A percentile compares a stretch with the other conserved stretches of the same genome.
phyloP scores from a whole-genome alignment of 92 coral and sea anemone species.

The Zoanthus solanderi region DNA sequence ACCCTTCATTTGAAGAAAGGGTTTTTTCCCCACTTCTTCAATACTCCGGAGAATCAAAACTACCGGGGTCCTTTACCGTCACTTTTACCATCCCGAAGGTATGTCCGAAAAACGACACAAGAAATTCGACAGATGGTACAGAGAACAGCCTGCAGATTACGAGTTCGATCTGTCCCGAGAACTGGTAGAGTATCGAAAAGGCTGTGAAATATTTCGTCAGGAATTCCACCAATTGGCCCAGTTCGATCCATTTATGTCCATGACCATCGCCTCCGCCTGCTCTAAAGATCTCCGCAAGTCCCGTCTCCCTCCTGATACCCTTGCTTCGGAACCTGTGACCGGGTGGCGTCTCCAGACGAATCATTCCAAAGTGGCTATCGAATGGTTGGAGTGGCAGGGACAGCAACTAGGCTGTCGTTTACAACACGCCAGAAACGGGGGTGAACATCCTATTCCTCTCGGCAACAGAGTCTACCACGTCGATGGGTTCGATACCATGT shows the following conservation, averaged over 20 bases:
- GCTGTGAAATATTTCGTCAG: neutral
- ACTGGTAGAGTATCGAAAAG: neutral
- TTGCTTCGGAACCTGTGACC: slow-evolving; percentile 14
- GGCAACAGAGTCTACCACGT: neutral
- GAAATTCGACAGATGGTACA: neutral
- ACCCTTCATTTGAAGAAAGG: too few species aligned
- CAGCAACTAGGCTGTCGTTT: neutral
- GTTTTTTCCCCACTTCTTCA: too few species aligned
- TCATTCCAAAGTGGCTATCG: neutral
- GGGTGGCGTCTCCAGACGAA: slow-evolving; percentile 28
- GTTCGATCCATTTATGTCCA: neutral
- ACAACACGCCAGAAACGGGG: slow-evolving; percentile 18
- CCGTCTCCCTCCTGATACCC: neutral
- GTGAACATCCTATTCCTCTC: neutral
- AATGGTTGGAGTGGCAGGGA: neutral
- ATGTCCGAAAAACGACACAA: neutral
- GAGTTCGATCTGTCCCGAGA: too few species aligned
- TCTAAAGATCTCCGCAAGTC: neutral
- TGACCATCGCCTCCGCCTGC: slow-evolving; percentile 34
- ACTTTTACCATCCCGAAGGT: neutral
- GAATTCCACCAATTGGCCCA: neutral
- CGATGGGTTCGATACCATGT: slow-evolving; percentile 30
- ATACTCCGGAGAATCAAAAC: too few species aligned
- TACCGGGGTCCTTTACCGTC: too few species aligned
- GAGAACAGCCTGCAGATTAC: too few species aligned